Evolutionary conservation across 2,888 invertebrate species (phyloP).

Genomic region (Caenorhabditis sp.): DNA sequence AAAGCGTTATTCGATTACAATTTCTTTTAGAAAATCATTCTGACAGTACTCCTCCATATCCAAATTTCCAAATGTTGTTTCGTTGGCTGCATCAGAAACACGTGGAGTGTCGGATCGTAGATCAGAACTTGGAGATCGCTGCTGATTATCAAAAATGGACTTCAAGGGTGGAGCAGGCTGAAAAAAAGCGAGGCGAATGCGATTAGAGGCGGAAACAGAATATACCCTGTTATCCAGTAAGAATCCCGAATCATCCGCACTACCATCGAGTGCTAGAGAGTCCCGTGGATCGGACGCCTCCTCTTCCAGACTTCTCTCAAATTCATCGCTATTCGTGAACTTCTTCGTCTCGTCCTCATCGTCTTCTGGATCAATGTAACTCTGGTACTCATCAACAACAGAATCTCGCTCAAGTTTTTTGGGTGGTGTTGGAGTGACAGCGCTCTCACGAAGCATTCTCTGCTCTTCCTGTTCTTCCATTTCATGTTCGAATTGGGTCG

Average conservation of each 20-base stretch:
- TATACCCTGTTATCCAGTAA: slow-evolving; percentile 42
- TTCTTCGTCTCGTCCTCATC: slow-evolving; percentile 57
- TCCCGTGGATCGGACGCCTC: slow-evolving; percentile 1
- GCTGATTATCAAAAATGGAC: slow-evolving; percentile 41
- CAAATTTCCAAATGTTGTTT: slow-evolving; percentile 21
- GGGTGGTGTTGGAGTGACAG: slow-evolving; percentile 10
- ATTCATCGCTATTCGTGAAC: slow-evolving; percentile 38
- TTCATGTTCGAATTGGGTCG: slow-evolving; percentile 43
- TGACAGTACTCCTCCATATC: slow-evolving; percentile 43
- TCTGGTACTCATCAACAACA: not conserved
- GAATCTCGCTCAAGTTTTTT: not conserved
- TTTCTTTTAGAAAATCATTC: slow-evolving; percentile 18
- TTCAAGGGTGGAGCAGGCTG: slow-evolving; percentile 37
- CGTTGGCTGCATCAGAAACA: not conserved
- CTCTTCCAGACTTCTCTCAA: slow-evolving; percentile 41
- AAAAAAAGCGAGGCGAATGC: not conserved
- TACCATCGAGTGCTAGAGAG: not conserved
- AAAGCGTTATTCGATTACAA: slow-evolving; percentile 32
- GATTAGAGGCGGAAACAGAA: not conserved
- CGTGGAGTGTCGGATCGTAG: slow-evolving; percentile 25
- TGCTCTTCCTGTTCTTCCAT: slow-evolving; percentile 39
- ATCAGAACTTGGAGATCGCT: not conserved
- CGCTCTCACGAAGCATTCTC: slow-evolving; percentile 10
- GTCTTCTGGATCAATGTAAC: slow-evolving; percentile 30
- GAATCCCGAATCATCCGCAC: slow-evolving; percentile 57